Evolutionary conservation across 2,888 invertebrate species (phyloP).

Genomic region (Apamea crenata): DNA sequence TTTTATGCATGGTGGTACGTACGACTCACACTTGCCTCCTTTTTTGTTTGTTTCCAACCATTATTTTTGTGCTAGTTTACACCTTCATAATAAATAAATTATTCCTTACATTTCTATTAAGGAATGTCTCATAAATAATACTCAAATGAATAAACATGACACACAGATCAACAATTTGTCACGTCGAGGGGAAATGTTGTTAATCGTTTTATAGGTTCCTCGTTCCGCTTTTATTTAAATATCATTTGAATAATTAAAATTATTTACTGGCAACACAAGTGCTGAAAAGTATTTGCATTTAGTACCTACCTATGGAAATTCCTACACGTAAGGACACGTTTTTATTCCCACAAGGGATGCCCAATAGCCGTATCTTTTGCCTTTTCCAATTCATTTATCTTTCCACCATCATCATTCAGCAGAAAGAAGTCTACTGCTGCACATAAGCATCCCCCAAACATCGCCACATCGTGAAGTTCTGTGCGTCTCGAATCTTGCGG

Average conservation of each 20-base stretch:
- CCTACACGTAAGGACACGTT: not conserved
- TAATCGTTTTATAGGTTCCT: conserved; percentile 47
- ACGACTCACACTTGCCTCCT: too few relatives aligned
- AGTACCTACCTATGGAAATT: not conserved
- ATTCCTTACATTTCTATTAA: not conserved
- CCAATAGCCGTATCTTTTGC: not conserved
- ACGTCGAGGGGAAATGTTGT: conserved; percentile 31
- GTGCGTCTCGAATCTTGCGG: not conserved
- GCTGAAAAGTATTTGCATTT: not conserved
- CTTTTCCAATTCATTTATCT: not conserved
- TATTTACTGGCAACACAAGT: not conserved
- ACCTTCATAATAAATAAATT: not conserved
- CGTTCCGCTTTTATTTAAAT: conserved; percentile 50
- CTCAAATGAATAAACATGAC: conserved; percentile 46
- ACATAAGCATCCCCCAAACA: not conserved
- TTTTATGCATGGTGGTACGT: too few relatives aligned
- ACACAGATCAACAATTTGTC: conserved; percentile 50
- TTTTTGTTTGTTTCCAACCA: not conserved
- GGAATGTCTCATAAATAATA: conserved; percentile 17
- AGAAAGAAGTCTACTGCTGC: not conserved
- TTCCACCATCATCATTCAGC: not conserved
- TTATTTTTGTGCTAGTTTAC: not conserved
- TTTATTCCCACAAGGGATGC: not conserved
- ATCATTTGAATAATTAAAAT: conserved; percentile 38
- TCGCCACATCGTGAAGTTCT: not conserved